phyloP scores from a whole-genome alignment of 1,140 invertebrate species.

The Brachionus angularis region DNA sequence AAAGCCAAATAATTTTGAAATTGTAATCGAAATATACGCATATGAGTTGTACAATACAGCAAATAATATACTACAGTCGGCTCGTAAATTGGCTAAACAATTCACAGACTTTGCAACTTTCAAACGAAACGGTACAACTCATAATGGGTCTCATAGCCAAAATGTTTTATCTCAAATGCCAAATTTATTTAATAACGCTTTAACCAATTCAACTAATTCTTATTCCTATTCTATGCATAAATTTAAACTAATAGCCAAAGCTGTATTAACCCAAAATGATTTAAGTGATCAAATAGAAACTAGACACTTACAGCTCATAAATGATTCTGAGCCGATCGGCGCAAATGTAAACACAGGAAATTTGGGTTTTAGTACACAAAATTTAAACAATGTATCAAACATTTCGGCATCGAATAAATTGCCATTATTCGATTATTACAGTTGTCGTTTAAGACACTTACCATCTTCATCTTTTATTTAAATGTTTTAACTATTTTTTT shows the following conservation, averaged over 20 bases:
- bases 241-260: constrained; percentile 15
- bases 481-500: neutral
- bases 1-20: constrained; percentile 19
- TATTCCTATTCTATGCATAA: constrained; percentile 34
- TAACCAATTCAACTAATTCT: constrained; percentile 22
- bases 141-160: neutral
- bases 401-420: constrained; percentile 13
- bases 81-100: constrained; percentile 21
- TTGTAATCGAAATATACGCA: constrained; percentile 15
- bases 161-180: constrained; percentile 36
- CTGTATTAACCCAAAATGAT: constrained; percentile 1
- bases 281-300: constrained; percentile 9
- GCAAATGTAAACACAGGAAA: neutral
- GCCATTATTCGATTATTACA: constrained; percentile 26
- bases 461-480: constrained; percentile 28
- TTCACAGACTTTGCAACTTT: constrained; percentile 31
- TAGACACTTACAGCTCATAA: constrained; percentile 11
- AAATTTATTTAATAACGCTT: constrained; percentile 21
- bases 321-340: neutral
- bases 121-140: neutral
- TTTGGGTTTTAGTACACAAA: neutral
- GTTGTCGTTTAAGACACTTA: neutral
- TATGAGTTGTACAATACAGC: constrained; percentile 28
- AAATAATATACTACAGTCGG: constrained; percentile 17
- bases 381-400: neutral